Evolutionary conservation across 2,888 invertebrate species (phyloP), one percentile per base, ranked within the genome.

Genomic region (Liposcelis brunnea): DNA sequence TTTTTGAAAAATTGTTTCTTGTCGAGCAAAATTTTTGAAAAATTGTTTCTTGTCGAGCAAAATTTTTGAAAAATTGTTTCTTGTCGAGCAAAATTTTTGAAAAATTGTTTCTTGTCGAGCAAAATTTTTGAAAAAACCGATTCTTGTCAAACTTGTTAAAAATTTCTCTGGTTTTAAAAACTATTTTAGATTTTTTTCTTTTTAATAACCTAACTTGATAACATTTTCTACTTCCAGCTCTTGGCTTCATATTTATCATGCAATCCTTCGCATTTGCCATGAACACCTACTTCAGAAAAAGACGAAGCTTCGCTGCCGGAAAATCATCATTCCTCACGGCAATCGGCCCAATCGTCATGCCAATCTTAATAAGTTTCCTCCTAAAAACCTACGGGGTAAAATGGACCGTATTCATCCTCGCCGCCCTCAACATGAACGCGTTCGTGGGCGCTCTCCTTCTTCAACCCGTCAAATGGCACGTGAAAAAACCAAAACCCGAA

Each of bases 401-500:
- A 61, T 75, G 74, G 36, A 71, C 76, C 1, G 70, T 75, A 48
- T 58, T 79, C 32, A 71, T 77, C 47, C 60, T 78, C 43, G 70
- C 73, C 40, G 77, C 69, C 2, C 61, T 77, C 42, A 69, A 74
- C 47, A 62, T 77, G 1, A 72, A 80, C 59, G 70, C 73, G 0
- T 57, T 77, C 4, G 58, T 71, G 46, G 75, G 70, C 7, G 71
- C 75, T 2, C 58, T 68, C 48, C 60, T 80, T 47, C 64, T 80
- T 35, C 75, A 78, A 54, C 80, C 80, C 14, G 67, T 76, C 2
- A 73, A 74, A 60, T 75, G 76, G 74, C 77, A 79, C 58, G 60
- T 70, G 58, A 71, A 64, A 56, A 66, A 63, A 26, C 26, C 26
- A 56, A 66, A 63, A 26, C 26, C 26, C 26, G 8, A 26, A 26